Percentiles rank a stretch among this genome's conserved stretches.
Evolutionary conservation across 2,888 invertebrate genomes (phyloP).

Genomic region (Thysanoteuthis rhombus): DNA sequence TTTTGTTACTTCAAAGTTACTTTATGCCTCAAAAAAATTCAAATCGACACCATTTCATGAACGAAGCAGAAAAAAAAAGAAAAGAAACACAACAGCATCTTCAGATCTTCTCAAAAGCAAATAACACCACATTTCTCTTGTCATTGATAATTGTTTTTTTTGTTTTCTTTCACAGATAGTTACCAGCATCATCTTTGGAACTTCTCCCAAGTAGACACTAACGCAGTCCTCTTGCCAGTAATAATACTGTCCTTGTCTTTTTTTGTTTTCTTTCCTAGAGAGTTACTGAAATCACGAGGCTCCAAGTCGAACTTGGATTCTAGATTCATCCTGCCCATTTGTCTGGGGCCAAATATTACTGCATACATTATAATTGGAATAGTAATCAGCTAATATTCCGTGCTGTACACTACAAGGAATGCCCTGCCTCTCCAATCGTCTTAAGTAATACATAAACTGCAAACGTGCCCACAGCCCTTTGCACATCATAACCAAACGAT

Average conservation of each 20-base stretch:
- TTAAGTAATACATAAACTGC: neutral
- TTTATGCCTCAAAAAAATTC: too few relatives aligned
- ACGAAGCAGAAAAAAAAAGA: too few relatives aligned
- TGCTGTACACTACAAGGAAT: neutral
- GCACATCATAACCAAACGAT: slow-evolving; percentile 52
- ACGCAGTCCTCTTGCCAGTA: neutral
- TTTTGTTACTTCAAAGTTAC: too few relatives aligned
- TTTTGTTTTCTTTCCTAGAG: neutral
- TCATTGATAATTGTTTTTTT: neutral
- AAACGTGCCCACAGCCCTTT: slow-evolving; percentile 48
- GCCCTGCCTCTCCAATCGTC: neutral
- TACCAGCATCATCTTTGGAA: neutral
- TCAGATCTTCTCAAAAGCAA: neutral
- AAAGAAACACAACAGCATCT: neutral
- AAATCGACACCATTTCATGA: too few relatives aligned
- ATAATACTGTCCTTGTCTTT: neutral
- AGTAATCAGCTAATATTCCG: neutral
- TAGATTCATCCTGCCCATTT: neutral
- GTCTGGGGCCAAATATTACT: neutral
- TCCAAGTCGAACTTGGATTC: neutral
- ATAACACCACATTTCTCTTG: neutral
- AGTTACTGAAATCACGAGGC: neutral
- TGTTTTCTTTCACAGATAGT: neutral
- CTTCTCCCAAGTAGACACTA: neutral
- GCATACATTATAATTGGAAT: neutral